phyloP scores from a whole-genome alignment of 2,113 vertebrate species.

The Megatriorchis doriae region DNA sequence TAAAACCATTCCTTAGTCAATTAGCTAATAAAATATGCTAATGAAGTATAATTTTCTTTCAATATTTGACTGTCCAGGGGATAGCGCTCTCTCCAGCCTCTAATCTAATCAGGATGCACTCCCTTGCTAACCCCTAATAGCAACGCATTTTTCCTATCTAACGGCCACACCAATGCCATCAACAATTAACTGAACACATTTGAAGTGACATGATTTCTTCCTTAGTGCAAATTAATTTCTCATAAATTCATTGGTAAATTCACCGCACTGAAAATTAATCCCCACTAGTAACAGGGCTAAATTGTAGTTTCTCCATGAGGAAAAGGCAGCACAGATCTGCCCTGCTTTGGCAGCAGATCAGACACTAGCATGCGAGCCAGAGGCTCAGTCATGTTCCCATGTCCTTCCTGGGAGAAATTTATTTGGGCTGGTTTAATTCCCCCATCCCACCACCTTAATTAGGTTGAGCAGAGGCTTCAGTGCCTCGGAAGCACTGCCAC shows the following conservation, averaged over 20 bases:
- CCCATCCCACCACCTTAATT: not conserved
- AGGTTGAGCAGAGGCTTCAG: not conserved
- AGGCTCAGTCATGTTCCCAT: not conserved
- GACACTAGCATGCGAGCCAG: not conserved
- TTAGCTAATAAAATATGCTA: not conserved
- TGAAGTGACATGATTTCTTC: not conserved
- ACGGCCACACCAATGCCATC: not conserved
- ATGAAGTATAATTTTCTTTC: not conserved
- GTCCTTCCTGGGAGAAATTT: not conserved
- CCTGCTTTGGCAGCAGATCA: not conserved
- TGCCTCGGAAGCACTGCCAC: not conserved
- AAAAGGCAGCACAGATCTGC: not conserved
- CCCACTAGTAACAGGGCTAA: not conserved
- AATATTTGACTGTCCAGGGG: not conserved
- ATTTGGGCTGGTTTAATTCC: not conserved
- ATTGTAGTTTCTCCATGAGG: not conserved
- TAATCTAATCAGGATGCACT: not conserved
- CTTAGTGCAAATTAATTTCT: not conserved
- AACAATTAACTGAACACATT: not conserved
- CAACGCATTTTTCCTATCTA: not conserved
- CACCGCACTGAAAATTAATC: not conserved
- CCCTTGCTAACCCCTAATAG: not conserved
- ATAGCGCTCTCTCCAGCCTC: not conserved
- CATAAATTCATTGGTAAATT: not conserved
- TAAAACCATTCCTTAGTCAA: not conserved